phyloP scores from a whole-genome alignment of 1,140 invertebrate genomes.

The Polyergus mexicanus region DNA sequence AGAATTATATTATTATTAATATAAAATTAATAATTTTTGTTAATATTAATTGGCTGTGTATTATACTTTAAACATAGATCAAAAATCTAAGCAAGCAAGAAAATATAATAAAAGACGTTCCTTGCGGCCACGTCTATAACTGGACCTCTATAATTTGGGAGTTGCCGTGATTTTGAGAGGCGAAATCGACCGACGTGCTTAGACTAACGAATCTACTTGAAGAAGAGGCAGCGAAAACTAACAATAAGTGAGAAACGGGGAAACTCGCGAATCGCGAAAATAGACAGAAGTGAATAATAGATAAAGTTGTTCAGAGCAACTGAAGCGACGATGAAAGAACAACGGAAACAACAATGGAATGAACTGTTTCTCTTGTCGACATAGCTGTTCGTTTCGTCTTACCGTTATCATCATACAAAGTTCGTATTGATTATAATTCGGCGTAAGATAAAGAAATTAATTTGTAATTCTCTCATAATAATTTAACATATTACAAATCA shows the following conservation, averaged over 20 bases:
- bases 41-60: neutral
- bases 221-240: neutral
- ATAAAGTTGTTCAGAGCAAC: neutral
- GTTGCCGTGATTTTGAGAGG: constrained; percentile 20
- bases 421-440: neutral
- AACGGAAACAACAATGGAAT: neutral
- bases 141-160: neutral
- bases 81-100: neutral
- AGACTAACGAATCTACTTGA: constrained; percentile 50
- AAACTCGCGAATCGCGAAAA: neutral
- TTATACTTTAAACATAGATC: neutral
- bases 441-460: neutral
- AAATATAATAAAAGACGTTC: neutral
- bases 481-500: neutral
- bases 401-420: neutral
- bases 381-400: neutral
- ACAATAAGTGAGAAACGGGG: neutral
- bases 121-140: neutral
- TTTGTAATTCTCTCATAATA: neutral
- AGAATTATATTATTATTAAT: neutral
- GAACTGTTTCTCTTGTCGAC: neutral
- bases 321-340: constrained; percentile 1
- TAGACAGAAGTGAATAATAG: neutral
- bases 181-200: neutral
- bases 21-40: neutral